These are phyloP conservation scores for Nesogale talazaci DNA, from an alignment of 2,113 vertebrate genomes.

Conservation along the genomic window DNA sequence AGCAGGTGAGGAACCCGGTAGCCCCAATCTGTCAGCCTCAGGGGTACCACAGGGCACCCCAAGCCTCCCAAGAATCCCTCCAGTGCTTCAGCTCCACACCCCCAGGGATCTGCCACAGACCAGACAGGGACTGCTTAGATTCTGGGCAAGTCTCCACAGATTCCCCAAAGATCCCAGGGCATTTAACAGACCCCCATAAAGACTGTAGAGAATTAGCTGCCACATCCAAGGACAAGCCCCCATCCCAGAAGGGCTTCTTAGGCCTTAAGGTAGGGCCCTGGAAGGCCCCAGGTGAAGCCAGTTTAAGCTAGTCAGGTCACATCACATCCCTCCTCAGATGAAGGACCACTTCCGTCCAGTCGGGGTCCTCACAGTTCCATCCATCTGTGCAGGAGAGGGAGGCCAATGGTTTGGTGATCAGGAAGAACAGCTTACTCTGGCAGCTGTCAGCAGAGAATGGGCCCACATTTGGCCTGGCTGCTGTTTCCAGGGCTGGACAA, in stretches of 20 bases:
- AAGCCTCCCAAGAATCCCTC: constrained; percentile 13
- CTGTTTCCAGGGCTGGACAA: background rate
- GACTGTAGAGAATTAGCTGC: background rate
- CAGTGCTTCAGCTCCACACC: background rate
- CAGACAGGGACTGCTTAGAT: constrained; percentile 14
- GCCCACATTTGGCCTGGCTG: background rate
- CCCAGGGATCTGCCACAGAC: background rate
- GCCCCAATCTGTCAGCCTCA: background rate
- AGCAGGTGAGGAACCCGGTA: background rate
- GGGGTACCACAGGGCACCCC: background rate
- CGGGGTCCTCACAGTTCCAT: background rate
- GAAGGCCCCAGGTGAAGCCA: constrained; percentile 24
- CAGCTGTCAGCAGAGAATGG: background rate
- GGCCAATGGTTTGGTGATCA: background rate
- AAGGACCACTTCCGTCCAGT: constrained; percentile 14
- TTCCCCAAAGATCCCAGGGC: background rate
- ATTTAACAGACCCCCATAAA: background rate
- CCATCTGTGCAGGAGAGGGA: constrained; percentile 11
- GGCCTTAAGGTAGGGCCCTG: background rate
- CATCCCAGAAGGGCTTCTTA: background rate
- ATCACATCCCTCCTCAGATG: background rate
- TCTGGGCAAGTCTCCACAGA: constrained; percentile 37
- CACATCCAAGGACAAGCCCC: background rate
- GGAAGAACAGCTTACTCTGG: background rate
- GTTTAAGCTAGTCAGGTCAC: background rate